Percentiles rank a stretch among this genome's conserved stretches.
Evolutionary conservation across 2,888 invertebrate genomes (phyloP).

Genomic region (Hetaerina titia): DNA sequence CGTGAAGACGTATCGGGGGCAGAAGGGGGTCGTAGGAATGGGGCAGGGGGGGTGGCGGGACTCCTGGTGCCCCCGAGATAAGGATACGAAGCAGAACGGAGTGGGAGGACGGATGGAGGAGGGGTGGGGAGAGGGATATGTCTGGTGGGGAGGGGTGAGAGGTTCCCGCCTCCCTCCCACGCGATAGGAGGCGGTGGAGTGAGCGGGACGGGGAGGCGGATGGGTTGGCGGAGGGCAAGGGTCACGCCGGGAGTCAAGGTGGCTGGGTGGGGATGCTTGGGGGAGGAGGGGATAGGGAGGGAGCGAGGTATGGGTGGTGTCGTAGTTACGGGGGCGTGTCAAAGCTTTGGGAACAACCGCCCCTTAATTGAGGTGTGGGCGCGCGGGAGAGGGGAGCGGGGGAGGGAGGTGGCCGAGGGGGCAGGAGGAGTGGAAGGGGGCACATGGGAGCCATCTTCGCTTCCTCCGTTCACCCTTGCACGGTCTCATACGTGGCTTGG

Average conservation of each 20-base stretch:
- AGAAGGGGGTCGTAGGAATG: background rate
- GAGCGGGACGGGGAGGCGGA: background rate
- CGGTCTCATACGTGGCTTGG: background rate
- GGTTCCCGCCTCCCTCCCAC: background rate
- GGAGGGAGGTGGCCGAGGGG: background rate
- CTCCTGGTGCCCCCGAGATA: constrained; percentile 8
- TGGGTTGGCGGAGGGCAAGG: background rate
- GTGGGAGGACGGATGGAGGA: background rate
- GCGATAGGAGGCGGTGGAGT: background rate
- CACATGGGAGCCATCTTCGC: background rate
- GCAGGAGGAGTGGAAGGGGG: background rate
- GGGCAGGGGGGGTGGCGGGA: background rate
- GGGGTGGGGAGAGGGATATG: background rate
- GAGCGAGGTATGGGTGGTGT: background rate
- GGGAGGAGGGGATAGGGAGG: background rate
- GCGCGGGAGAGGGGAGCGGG: background rate
- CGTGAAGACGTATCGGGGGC: background rate
- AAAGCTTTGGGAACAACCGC: constrained; percentile 24
- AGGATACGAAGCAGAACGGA: background rate
- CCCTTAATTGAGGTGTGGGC: constrained; percentile 16
- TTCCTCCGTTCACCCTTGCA: background rate
- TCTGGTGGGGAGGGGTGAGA: background rate
- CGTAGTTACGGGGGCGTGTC: background rate
- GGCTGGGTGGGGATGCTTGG: background rate
- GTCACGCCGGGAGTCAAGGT: background rate